Conservation (phyloP, 2,797 vertebrate genomes). For the Mallotus villosus region DNA sequence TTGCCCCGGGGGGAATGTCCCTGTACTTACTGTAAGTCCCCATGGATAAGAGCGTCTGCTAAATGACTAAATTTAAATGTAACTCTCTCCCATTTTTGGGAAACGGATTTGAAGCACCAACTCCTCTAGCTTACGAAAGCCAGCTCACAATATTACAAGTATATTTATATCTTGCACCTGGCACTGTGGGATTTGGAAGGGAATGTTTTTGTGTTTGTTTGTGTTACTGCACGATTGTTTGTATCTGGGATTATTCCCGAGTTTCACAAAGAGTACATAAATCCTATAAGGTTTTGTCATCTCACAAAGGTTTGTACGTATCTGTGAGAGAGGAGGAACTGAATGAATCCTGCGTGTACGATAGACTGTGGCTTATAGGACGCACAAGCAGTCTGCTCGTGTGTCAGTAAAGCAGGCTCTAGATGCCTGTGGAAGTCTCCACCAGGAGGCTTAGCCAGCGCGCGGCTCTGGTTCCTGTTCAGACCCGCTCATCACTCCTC, state of each 20-base stretch:
- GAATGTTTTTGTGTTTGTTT: slow-evolving; percentile 17
- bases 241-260: background rate
- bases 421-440: background rate
- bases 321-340: too few species aligned
- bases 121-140: slow-evolving; percentile 15
- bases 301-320: too few species aligned
- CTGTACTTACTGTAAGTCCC: too few species aligned
- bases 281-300: background rate
- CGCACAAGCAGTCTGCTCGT: background rate
- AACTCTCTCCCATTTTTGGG: background rate
- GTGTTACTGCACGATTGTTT: background rate
- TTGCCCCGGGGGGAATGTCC: too few species aligned
- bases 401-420: background rate
- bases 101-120: background rate
- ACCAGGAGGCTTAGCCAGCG: background rate
- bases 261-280: background rate
- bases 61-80: too few species aligned
- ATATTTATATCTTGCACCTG: slow-evolving; percentile 47
- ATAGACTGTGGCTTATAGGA: background rate
- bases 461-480: background rate
- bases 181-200: slow-evolving; percentile 22
- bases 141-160: slow-evolving; percentile 23
- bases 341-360: background rate
- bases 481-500: background rate
- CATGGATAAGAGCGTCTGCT: too few species aligned